Evolutionary conservation across 1,140 invertebrate species (phyloP), one percentile per base, ranked within the genome.

Genomic region (Acyrthosiphon pisum): DNA sequence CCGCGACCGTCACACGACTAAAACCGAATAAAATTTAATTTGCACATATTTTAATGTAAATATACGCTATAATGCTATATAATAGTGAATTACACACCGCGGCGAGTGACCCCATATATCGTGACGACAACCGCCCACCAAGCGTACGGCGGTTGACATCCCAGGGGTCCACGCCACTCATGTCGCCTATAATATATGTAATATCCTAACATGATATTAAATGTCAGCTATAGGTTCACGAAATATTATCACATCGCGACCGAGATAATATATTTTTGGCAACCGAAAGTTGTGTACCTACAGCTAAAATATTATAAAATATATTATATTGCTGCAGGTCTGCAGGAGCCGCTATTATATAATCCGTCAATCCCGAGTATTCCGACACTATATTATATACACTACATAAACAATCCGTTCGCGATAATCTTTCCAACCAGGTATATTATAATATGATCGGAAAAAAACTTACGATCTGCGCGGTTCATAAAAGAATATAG

Each of bases 81-180:
- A 81, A 81, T 81, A 76, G 35, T 35, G 6, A 26, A 76, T 76
- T 76, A 76, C 60, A 76, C 22, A 83, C 35, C 76, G 20, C 76
- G 60, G n/a, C 60, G 20, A 83, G 76, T 37, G 76, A 83, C 76
- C 76, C 18, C 20, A 37, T 41, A 44, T 44, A 41, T 46, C 84
- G 84, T 86, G 84, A 86, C 84, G 84, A 86, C 14, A 86, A 86
- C 84, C 84, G 41, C 84, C 84, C 23, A 44, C 9, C 41, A 44
- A 41, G 26, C 37, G 83, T 26, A 76, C n/a, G 14, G 18, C 11
- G 11, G 60, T n/a, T 76, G 60, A 76, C 60, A 76, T 76, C 30
- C 6, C 60, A 14, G 30, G 14, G 60, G 60, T 68, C 30, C 4
- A n/a, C 60, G 14, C 30, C 30, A 76, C 11, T 35, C 14, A 76